These are phyloP conservation scores for Dendroctonus valens DNA, from an alignment of 1,140 invertebrate genomes.

Conservation along the genomic window DNA sequence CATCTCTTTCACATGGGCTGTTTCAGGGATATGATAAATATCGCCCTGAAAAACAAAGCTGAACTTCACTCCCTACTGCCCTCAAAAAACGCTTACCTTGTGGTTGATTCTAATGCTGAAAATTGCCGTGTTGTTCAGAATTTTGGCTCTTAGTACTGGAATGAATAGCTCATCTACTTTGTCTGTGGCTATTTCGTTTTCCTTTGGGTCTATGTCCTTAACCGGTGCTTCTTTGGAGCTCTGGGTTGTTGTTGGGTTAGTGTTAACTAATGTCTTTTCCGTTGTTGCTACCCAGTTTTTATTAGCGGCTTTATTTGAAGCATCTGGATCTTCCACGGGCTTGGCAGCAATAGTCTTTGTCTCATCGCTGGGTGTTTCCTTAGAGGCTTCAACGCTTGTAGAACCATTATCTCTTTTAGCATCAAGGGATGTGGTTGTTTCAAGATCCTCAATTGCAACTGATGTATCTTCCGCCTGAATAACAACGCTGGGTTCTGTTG, in stretches of 20 bases:
- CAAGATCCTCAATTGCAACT: no score
- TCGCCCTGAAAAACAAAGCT: slow-evolving; percentile 24
- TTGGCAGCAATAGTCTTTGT: no score
- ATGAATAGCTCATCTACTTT: background rate
- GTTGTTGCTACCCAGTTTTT: background rate
- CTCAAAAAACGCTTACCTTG: slow-evolving; percentile 16
- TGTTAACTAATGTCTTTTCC: background rate
- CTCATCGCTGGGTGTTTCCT: no score
- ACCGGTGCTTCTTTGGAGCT: no score
- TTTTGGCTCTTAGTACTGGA: slow-evolving; percentile 13
- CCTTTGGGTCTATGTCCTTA: no score
- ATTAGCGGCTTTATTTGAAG: background rate
- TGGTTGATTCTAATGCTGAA: slow-evolving; percentile 31
- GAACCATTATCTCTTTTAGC: no score
- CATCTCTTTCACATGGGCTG: slow-evolving; percentile 16
- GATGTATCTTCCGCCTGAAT: no score
- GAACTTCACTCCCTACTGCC: background rate
- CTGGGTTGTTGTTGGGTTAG: no score
- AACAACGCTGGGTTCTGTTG: background rate
- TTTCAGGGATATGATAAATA: slow-evolving; percentile 23
- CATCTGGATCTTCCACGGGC: no score
- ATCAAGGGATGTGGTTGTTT: no score
- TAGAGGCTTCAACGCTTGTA: no score
- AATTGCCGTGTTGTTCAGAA: slow-evolving; percentile 22
- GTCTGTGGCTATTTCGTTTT: no score